These are phyloP conservation scores for Morpho helenor DNA, from an alignment of 2,888 invertebrate genomes.

Conservation along the genomic window DNA sequence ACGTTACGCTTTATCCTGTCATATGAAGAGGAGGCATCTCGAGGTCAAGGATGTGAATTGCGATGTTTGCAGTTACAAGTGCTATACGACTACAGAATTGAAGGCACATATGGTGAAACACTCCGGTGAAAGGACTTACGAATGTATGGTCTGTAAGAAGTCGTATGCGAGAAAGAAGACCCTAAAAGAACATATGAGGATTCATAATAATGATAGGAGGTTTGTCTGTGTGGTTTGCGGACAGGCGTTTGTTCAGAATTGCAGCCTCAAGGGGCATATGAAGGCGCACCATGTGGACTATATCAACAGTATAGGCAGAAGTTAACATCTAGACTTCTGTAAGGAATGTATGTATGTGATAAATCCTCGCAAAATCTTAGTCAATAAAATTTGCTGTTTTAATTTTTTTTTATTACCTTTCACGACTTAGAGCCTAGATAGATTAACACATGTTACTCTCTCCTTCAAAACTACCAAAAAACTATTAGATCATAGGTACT, in stretches of 20 bases:
- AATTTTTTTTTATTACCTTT: too few relatives aligned
- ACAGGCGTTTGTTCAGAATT: slow-evolving; percentile 65
- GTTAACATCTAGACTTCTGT: background rate
- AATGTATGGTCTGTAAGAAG: slow-evolving; percentile 63
- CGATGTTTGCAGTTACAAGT: slow-evolving; percentile 45
- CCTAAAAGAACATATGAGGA: slow-evolving; percentile 46
- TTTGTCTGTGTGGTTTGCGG: slow-evolving; percentile 66
- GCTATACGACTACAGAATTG: slow-evolving; percentile 42
- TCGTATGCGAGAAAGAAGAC: slow-evolving; percentile 48
- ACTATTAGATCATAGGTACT: too few relatives aligned
- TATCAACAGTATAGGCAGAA: background rate
- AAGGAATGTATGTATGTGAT: too few relatives aligned
- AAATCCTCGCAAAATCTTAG: too few relatives aligned
- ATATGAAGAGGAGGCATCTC: slow-evolving; percentile 58
- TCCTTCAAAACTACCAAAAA: too few relatives aligned
- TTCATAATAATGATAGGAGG: slow-evolving; percentile 52
- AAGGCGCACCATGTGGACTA: slow-evolving; percentile 52
- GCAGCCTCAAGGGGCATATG: slow-evolving; percentile 66
- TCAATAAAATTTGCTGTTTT: too few relatives aligned
- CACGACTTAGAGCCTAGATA: too few relatives aligned
- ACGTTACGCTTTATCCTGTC: slow-evolving; percentile 41
- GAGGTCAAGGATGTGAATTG: slow-evolving; percentile 48
- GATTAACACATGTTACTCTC: too few relatives aligned
- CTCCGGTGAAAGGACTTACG: slow-evolving; percentile 38
- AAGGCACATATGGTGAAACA: slow-evolving; percentile 45